Evolutionary conservation across 2,888 invertebrate species (phyloP).

Genomic region (Heterodera filipjevi): DNA sequence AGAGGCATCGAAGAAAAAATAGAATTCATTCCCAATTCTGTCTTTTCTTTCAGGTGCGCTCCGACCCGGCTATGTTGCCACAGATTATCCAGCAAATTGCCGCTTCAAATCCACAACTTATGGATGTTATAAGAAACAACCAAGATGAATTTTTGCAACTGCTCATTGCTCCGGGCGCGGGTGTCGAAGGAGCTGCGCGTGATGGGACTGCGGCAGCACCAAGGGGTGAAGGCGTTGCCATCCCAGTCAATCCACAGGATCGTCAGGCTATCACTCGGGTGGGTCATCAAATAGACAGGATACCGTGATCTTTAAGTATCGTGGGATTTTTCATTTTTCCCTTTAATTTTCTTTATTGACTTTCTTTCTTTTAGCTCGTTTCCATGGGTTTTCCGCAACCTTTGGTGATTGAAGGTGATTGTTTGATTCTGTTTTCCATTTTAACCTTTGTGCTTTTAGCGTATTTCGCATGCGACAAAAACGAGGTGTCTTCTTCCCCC

Average conservation of each 20-base stretch:
- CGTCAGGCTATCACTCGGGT: too few species aligned
- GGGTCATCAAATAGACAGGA: too few species aligned
- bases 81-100: constrained; percentile 86
- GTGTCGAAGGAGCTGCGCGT: constrained; percentile 7
- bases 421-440: background rate
- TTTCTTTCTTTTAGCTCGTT: constrained; percentile 77
- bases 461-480: constrained; percentile 98
- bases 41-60: constrained; percentile 75
- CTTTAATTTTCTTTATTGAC: background rate
- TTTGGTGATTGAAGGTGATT: constrained; percentile 79
- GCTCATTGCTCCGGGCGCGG: constrained; percentile 76
- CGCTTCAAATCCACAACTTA: constrained; percentile 83
- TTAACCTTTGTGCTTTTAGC: constrained; percentile 70
- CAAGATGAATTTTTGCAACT: constrained; percentile 82
- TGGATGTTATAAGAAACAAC: constrained; percentile 67
- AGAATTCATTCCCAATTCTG: too few species aligned
- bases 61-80: constrained; percentile 89
- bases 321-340: too few species aligned
- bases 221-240: background rate
- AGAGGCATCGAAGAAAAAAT: too few species aligned
- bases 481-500: constrained; percentile 72
- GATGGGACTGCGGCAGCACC: constrained; percentile 31
- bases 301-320: too few species aligned
- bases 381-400: constrained; percentile 95
- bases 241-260: constrained; percentile 74